phyloP scores from a whole-genome alignment of 1,140 invertebrate species.

The Nylanderia fulva region DNA sequence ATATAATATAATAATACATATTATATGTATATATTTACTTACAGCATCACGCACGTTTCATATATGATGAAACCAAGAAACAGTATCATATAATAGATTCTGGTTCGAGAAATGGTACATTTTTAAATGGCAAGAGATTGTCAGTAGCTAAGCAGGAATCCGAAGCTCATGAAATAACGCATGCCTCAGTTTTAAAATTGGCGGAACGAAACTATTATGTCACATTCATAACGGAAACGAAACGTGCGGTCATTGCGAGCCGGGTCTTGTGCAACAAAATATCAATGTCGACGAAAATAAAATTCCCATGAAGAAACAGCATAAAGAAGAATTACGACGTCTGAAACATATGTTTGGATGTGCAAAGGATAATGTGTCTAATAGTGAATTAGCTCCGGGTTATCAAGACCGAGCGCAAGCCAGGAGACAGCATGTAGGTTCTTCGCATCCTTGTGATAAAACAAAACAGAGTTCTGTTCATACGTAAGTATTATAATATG shows the following conservation, averaged over 20 bases:
- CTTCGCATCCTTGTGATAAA: constrained; percentile 93
- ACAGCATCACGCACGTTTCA: constrained; percentile 92
- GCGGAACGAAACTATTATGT: constrained; percentile 91
- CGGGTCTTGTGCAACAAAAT: constrained; percentile 89
- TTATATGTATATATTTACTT: constrained; percentile 66
- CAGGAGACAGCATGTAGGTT: constrained; percentile 91
- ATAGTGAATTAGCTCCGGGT: constrained; percentile 81
- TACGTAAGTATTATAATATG: constrained; percentile 87
- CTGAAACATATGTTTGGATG: constrained; percentile 94
- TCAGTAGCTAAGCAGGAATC: constrained; percentile 91
- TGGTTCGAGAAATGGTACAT: constrained; percentile 95
- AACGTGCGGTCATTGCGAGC: constrained; percentile 96
- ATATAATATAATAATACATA: neutral
- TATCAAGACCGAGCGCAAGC: constrained; percentile 94
- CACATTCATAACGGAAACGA: constrained; percentile 94
- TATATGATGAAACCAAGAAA: constrained; percentile 87
- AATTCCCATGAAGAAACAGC: constrained; percentile 82
- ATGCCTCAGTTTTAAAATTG: constrained; percentile 92
- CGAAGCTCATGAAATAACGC: constrained; percentile 87
- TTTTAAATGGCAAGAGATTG: constrained; percentile 92
- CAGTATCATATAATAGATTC: constrained; percentile 92
- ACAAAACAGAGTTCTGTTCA: constrained; percentile 92
- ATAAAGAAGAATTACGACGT: constrained; percentile 91
- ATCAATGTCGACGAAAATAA: constrained; percentile 60
- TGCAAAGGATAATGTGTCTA: constrained; percentile 85